Evolutionary conservation across 2,113 vertebrate genomes (phyloP).

Genomic region (Hemichromis elongatus): DNA sequence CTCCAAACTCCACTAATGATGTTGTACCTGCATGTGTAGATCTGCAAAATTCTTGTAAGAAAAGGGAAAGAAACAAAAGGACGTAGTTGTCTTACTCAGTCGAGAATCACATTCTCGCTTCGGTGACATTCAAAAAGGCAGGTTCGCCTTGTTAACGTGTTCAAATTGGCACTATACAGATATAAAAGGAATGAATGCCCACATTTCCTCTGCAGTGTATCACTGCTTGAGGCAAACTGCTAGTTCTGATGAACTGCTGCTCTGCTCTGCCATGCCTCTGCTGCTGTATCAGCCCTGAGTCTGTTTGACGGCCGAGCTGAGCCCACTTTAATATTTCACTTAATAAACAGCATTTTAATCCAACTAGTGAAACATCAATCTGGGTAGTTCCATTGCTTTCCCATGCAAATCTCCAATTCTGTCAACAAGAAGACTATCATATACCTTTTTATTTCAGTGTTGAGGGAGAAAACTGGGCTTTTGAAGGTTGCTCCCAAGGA

Average conservation of each 20-base stretch:
- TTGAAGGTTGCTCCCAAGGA: constrained; percentile 22
- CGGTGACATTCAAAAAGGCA: constrained; percentile 21
- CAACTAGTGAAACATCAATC: not conserved
- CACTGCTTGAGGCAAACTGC: constrained; percentile 15
- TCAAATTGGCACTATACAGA: not conserved
- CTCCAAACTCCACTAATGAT: not conserved
- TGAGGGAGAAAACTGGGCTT: not conserved
- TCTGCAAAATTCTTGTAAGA: not conserved
- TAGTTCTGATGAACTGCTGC: constrained; percentile 14
- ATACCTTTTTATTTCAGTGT: not conserved
- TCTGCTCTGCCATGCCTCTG: not conserved
- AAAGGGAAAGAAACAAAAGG: not conserved
- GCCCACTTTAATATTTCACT: constrained; percentile 29
- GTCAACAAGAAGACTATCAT: not conserved
- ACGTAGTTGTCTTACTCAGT: not conserved
- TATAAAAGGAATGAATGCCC: constrained; percentile 25
- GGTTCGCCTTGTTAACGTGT: constrained; percentile 16
- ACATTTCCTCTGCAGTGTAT: constrained; percentile 16
- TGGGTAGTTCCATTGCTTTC: not conserved
- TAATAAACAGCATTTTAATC: constrained; percentile 32
- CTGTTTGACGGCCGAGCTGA: constrained; percentile 2
- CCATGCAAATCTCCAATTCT: not conserved
- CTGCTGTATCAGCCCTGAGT: not conserved
- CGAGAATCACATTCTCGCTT: not conserved
- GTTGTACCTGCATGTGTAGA: not conserved